Evolutionary conservation across 2,888 invertebrate species (phyloP), one percentile per base, ranked within the genome.

Genomic region (Pandemis corylana): DNA sequence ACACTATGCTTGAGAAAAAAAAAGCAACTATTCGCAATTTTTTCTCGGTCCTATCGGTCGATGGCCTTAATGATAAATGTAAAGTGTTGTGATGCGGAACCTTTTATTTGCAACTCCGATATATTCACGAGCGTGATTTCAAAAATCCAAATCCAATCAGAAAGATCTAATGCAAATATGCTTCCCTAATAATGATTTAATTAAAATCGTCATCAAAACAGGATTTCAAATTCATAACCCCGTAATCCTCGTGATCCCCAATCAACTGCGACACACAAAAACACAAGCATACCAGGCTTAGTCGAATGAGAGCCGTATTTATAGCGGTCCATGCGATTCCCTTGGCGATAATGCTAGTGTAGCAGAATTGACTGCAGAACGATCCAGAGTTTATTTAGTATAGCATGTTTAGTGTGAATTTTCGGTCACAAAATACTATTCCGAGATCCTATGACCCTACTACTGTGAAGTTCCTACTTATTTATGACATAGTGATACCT

Each of bases 271-370:
- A 65, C 12, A 41, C 65, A 51, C 72, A 67, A 56, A 68, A 42
- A 68, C 12, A 41, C 63, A 36, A 66, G 68, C 63, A 72, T 56
- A 56, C 65, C 68, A 44, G 51, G 61, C 53, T 76, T 75, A 76
- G 76, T 56, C 53, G 76, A 82, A 82, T 82, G 81, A 82, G 83
- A 83, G 79, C 81, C 78, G 78, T 84, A 85, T 84, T 84, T 85
- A 84, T 84, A 80, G 81, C 80, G 84, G 84, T 84, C 81, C 80
- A 12, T 81, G 79, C 81, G 81, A 82, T 82, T 84, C 83, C 86
- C 85, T 80, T 79, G 83, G 80, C 81, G 81, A 81, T 83, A 80
- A 80, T 82, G 77, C 10, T 46, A 49, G 12, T 4, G 13, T 49
- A 44, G 44, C 44, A 44, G 12, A 44, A 7, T 44, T 12, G 51